Evolutionary conservation across 2,888 invertebrate species (phyloP), one percentile per base, ranked within the genome.

Genomic region (Caradrina kadenii): DNA sequence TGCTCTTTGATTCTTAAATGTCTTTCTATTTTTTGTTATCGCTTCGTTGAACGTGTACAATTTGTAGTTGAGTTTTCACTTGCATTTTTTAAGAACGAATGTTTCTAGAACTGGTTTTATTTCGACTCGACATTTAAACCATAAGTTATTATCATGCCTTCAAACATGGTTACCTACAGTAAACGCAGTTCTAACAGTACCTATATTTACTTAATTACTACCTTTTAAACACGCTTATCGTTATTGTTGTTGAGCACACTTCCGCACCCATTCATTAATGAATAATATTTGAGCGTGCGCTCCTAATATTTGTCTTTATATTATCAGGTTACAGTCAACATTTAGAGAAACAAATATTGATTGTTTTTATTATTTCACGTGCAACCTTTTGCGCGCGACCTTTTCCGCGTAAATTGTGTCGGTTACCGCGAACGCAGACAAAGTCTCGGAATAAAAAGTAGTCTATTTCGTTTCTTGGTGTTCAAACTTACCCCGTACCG

Each of bases 201-300:
- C 19, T 58, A 21, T n/a, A 13, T 22, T 58, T 62, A 21, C 11
- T 21, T 6, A 17, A 5, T 13, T 8, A 22, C 1, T 68, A 19
- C 21, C 45, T 19, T 31, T 11, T 26, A 17, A 7, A 2, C 3
- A 42, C 13, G 10, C 4, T 15, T 19, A 35, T 53, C 62, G 0
- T 21, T 48, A 17, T 8, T n/a, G 13, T 10, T 19, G 1, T n/a
- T 49, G 4, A 49, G 10, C 22, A 69, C n/a, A 55, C 17, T 68
- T 70, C 15, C 8, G 1, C 13, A 48, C 31, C 45, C 19, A 62
- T 21, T 60, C 15, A 19, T 60, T 31, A 31, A 13, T 21, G 21
- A 48, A 58, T 42, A 53, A 54, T 64, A 55, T 75, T 59, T 60
- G 11, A 17, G 49, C 53, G 10, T 17, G 42, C 45, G 6, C 31